Base-by-base conservation (phyloP, 2,888 invertebrate species). In the Sepiola atlantica region DNA sequence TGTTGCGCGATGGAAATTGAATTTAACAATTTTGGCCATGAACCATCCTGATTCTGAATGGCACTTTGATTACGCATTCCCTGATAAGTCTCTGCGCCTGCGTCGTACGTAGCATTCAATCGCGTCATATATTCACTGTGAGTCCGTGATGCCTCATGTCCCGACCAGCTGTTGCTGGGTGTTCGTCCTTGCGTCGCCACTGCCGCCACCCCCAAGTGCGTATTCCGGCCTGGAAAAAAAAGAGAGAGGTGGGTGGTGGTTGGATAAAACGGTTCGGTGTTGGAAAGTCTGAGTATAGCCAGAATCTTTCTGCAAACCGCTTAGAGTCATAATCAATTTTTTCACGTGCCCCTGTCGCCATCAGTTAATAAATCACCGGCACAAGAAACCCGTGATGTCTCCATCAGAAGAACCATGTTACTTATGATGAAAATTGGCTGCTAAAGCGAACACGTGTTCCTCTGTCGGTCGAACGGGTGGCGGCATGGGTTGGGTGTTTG, bases 341-440 rank as follows among this genome's bases (percentile, higher is more conserved):
- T 77, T 77, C 77, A 77, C 77, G 77, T 77, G n/a, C 32, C 77
- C 77, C n/a, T 77, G 77, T 77, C 77, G 77, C 77, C 77, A 32
- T 77, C 77, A 77, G 77, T 77, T 77, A 77, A 77, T 77, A 77
- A 77, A 77, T 77, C 77, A 77, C n/a, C 77, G 4, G 45, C 77
- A 77, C 77, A 32, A 61, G 61, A 61, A 77, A n/a, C 77, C n/a
- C n/a, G 16, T n/a, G n/a, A 77, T 77, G 77, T 77, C 77, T 77
- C 77, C 32, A 77, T 77, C 77, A 77, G 77, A 77, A 77, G n/a
- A 77, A 77, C 77, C 77, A 77, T 14, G 77, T 77, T 77, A 77
- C 77, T n/a, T 45, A n/a, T 77, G 77, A 77, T 77, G 77, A 77
- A 77, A 77, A n/a, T 77, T 77, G 77, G 77, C 77, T 18, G 32